phyloP scores from a whole-genome alignment of 1,140 invertebrate genomes.

The Scylla paramamosain region DNA sequence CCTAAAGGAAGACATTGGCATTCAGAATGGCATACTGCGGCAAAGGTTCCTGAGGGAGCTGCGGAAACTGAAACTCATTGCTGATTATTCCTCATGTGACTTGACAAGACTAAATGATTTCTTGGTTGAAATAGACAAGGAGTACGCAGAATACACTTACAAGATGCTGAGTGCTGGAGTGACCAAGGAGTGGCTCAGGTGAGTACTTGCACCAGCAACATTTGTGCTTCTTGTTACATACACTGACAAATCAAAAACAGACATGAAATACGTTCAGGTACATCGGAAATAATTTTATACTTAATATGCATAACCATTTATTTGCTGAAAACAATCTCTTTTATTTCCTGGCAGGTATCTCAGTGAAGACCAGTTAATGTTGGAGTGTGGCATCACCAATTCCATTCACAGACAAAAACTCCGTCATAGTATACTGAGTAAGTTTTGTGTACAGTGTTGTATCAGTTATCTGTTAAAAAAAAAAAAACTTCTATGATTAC shows the following conservation, averaged over 20 bases:
- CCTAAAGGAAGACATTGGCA: conserved; percentile 94
- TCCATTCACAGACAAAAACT: conserved; percentile 96
- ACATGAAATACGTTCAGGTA: too few relatives aligned
- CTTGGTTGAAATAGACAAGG: conserved; percentile 91
- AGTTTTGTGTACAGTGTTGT: conserved; percentile 77
- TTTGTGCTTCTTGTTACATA: neutral
- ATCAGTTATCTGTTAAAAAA: too few relatives aligned
- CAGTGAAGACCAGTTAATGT: conserved; percentile 93
- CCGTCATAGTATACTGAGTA: conserved; percentile 91
- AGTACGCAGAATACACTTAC: conserved; percentile 98
- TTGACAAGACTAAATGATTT: conserved; percentile 94
- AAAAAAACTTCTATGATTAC: neutral
- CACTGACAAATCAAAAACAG: too few relatives aligned
- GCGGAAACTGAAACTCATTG: conserved; percentile 96
- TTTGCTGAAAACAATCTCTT: neutral
- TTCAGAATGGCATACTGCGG: conserved; percentile 95
- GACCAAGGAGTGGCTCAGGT: conserved; percentile 89
- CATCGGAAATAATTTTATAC: too few relatives aligned
- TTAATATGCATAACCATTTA: neutral
- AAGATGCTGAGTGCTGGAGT: conserved; percentile 97
- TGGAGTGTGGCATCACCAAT: conserved; percentile 95
- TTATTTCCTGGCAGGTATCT: conserved; percentile 80
- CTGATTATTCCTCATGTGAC: conserved; percentile 98
- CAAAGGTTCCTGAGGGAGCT: conserved; percentile 97
- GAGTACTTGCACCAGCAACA: conserved; percentile 25